phyloP scores from a whole-genome alignment of 2,797 vertebrate species.

The Lacerta agilis region DNA sequence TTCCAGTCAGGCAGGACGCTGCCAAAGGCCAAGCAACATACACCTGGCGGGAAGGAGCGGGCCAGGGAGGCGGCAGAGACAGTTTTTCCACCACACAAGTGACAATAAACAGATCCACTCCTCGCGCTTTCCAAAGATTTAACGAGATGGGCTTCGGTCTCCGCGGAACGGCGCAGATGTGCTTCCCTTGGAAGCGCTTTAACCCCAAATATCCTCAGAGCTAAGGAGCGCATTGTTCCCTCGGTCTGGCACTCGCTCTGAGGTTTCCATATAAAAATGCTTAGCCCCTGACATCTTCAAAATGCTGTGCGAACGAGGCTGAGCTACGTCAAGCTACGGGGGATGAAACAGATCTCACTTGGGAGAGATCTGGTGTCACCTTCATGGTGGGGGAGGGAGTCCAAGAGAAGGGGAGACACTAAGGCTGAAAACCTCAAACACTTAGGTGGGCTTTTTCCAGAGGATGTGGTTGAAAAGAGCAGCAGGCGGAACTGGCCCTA shows the following conservation, averaged over 20 bases:
- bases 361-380: neutral
- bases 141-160: neutral
- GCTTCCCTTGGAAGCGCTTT: neutral
- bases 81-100: neutral
- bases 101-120: neutral
- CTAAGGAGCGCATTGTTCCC: neutral
- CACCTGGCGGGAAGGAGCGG: neutral
- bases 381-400: neutral
- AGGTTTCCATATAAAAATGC: conserved; percentile 19
- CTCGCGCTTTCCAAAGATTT: neutral
- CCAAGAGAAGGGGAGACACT: neutral
- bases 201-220: no score
- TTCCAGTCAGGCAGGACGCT: neutral
- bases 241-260: neutral
- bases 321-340: neutral
- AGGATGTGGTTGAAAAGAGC: no score
- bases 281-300: conserved; percentile 14
- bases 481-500: no score
- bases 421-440: neutral
- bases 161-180: neutral
- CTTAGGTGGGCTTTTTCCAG: neutral
- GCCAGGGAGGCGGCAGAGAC: neutral
- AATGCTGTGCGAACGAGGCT: neutral
- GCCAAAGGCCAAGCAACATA: neutral
- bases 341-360: neutral